These are phyloP conservation scores for Danio aesculapii DNA, from an alignment of 2,797 vertebrate genomes.

Conservation along the genomic window DNA sequence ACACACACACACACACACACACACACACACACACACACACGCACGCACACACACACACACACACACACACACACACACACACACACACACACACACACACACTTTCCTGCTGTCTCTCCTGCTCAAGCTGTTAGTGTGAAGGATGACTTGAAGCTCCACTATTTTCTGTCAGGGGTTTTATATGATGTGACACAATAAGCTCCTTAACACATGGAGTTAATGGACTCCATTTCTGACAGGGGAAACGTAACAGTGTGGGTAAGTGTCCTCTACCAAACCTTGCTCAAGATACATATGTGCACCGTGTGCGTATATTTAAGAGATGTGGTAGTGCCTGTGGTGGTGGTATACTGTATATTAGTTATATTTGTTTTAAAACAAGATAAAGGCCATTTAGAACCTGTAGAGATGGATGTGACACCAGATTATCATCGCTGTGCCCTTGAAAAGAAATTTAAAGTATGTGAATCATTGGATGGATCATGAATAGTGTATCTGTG, in stretches of 20 bases:
- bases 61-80: constrained; percentile 38
- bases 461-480: neutral
- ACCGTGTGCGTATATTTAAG: neutral
- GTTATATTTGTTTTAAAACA: neutral
- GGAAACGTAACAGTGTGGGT: neutral
- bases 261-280: constrained; percentile 5
- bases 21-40: constrained; percentile 35
- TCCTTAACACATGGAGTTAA: constrained; percentile 45
- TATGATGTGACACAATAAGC: constrained; percentile 45
- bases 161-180: constrained; percentile 40
- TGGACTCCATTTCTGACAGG: constrained; percentile 37
- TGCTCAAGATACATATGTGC: neutral
- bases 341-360: neutral
- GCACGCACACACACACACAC: constrained; percentile 32
- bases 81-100: constrained; percentile 39
- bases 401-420: neutral
- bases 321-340: neutral
- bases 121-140: constrained; percentile 38
- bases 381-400: neutral
- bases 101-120: constrained; percentile 12
- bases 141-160: constrained; percentile 35
- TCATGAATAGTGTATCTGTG: neutral
- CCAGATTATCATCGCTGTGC: neutral
- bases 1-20: constrained; percentile 30
- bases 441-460: neutral